Percentiles rank a stretch among this genome's conserved stretches.
These are phyloP conservation scores for Myotis planiceps DNA, from an alignment of 2,797 vertebrate species.

Conservation along the genomic window DNA sequence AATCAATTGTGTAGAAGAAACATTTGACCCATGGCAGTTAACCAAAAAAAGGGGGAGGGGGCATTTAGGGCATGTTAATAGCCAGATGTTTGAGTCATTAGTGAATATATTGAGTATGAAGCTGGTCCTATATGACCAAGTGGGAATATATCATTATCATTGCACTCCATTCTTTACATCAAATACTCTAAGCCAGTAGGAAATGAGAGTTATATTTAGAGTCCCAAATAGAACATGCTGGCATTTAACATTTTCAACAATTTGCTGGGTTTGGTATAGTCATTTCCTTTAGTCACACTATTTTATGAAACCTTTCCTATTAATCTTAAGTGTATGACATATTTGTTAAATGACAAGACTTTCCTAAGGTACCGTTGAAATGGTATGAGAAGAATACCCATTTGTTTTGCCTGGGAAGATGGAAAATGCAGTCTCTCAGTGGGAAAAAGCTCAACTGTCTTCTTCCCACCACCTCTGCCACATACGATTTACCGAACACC, in stretches of 20 bases:
- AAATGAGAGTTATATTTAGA: neutral
- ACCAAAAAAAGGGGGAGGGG: neutral
- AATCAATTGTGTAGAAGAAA: neutral
- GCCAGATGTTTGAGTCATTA: neutral
- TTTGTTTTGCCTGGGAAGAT: constrained; percentile 1
- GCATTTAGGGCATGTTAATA: neutral
- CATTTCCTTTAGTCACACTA: neutral
- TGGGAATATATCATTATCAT: neutral
- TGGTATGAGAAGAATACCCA: neutral
- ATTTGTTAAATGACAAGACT: neutral
- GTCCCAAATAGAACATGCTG: neutral
- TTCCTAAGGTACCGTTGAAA: neutral
- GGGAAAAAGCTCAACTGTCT: constrained; percentile 5
- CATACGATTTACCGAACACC: constrained; percentile 2
- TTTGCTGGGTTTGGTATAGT: neutral
- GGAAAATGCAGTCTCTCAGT: constrained; percentile 18
- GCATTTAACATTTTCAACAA: neutral
- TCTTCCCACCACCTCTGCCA: constrained; percentile 25
- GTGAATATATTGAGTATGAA: neutral
- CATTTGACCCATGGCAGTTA: constrained; percentile 61
- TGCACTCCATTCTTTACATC: constrained; percentile 37
- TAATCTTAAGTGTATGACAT: neutral
- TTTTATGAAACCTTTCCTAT: neutral
- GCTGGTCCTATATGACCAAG: neutral
- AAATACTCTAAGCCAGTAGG: neutral